These are phyloP conservation scores for Caenorhabditis drosophilae DNA, from an alignment of 2,888 invertebrate genomes.

Conservation along the genomic window DNA sequence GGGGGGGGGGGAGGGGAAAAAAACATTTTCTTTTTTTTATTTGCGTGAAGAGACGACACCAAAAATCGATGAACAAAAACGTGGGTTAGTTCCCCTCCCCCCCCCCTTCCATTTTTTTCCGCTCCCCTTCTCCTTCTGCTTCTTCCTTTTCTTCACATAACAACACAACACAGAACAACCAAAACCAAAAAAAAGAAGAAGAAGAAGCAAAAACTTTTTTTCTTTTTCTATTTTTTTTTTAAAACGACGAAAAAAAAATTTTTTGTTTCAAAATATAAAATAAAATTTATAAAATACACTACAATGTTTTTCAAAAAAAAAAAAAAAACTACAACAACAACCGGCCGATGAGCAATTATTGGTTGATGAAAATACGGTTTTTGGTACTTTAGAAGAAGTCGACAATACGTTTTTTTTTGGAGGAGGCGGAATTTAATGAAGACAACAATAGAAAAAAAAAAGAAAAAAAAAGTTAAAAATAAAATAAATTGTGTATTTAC, in stretches of 20 bases:
- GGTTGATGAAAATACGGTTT: no score
- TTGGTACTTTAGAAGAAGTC: no score
- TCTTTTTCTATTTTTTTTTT: neutral
- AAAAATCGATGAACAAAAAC: constrained; percentile 15
- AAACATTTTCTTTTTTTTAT: no score
- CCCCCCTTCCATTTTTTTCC: constrained; percentile 10
- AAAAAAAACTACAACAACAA: neutral
- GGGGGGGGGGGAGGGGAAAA: no score
- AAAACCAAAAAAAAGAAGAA: neutral
- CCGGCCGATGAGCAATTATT: no score
- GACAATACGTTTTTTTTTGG: no score
- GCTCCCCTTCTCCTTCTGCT: constrained; percentile 20
- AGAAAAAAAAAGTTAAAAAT: constrained; percentile 5
- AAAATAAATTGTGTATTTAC: constrained; percentile 24
- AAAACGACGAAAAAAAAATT: no score
- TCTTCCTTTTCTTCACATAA: neutral
- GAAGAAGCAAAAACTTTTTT: neutral
- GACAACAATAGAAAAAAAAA: constrained; percentile 7
- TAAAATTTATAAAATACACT: neutral
- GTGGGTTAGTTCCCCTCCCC: constrained; percentile 30
- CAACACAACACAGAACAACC: neutral
- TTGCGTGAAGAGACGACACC: constrained; percentile 1
- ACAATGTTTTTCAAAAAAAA: neutral
- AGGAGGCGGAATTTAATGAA: neutral
- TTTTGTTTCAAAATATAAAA: neutral